Conservation (phyloP, 2,113 vertebrate species). For the Sialia sialis region DNA sequence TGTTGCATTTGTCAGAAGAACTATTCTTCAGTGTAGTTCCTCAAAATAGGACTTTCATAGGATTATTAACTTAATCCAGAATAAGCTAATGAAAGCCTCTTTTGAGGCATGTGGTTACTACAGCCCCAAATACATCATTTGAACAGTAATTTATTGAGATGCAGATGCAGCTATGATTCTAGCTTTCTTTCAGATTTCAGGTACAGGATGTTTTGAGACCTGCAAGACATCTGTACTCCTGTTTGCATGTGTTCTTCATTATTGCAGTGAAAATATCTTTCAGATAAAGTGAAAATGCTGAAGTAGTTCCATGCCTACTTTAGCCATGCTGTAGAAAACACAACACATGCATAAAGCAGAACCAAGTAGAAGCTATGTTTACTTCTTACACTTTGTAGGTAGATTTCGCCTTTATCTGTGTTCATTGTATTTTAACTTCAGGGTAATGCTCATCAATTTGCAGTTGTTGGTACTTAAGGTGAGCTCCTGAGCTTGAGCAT, state of each 20-base stretch:
- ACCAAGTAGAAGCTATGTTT: background rate
- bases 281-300: background rate
- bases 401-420: background rate
- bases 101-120: background rate
- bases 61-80: slow-evolving; percentile 55
- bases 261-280: background rate
- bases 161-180: background rate
- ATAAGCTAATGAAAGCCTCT: slow-evolving; percentile 57
- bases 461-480: background rate
- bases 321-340: background rate
- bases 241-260: background rate
- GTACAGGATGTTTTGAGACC: background rate
- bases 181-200: background rate
- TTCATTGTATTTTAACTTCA: background rate
- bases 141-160: background rate
- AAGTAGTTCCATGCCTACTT: background rate
- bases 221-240: background rate
- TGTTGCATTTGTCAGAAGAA: background rate
- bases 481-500: background rate
- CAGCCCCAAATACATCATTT: background rate
- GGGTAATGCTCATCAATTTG: background rate
- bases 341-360: background rate
- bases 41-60: slow-evolving; percentile 8
- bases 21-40: background rate
- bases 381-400: background rate